Percentiles rank a stretch among this genome's conserved stretches.
These are phyloP conservation scores for Aurelia aurita DNA, from an alignment of 30 jellyfish, hydroid and myxozoan species.

Conservation along the genomic window DNA sequence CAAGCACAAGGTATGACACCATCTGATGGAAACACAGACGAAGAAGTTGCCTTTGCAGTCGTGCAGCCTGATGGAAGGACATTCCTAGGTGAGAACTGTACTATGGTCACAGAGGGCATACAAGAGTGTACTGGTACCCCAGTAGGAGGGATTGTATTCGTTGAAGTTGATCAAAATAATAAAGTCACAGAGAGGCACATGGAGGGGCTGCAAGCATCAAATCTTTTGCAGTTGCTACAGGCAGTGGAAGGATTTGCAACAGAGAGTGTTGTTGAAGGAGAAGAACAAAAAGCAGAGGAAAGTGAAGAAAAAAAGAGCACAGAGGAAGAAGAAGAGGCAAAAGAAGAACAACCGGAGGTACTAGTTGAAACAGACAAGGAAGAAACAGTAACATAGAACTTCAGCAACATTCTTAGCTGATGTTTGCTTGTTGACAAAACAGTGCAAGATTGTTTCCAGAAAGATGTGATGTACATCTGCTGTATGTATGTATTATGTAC, in stretches of 20 bases:
- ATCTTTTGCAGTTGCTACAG: conserved; percentile 56
- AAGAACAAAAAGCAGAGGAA: not conserved
- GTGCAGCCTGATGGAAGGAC: conserved; percentile 65
- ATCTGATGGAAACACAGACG: not conserved
- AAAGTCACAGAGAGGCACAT: conserved; percentile 66
- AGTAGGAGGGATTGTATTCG: conserved; percentile 68
- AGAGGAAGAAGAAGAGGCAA: not conserved
- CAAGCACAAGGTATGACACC: conserved; percentile 30
- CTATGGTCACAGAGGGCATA: conserved; percentile 34
- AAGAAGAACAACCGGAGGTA: not conserved
- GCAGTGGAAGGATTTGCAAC: conserved; percentile 72
- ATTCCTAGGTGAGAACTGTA: conserved; percentile 27
- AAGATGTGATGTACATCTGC: too few relatives aligned
- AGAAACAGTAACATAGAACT: too few relatives aligned
- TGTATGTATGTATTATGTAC: too few relatives aligned
- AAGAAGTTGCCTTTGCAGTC: conserved; percentile 50
- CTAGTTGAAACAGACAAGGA: not conserved
- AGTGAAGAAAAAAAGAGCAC: not conserved
- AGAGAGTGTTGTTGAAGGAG: conserved; percentile 12
- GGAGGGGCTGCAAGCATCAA: conserved; percentile 75
- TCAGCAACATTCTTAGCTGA: too few relatives aligned
- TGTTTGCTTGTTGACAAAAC: too few relatives aligned
- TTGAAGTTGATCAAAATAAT: conserved; percentile 62
- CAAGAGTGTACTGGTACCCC: conserved; percentile 38
- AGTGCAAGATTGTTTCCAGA: too few relatives aligned